Evolutionary conservation across 2,113 vertebrate species (phyloP).

Genomic region (Pangasianodon hypophthalmus): DNA sequence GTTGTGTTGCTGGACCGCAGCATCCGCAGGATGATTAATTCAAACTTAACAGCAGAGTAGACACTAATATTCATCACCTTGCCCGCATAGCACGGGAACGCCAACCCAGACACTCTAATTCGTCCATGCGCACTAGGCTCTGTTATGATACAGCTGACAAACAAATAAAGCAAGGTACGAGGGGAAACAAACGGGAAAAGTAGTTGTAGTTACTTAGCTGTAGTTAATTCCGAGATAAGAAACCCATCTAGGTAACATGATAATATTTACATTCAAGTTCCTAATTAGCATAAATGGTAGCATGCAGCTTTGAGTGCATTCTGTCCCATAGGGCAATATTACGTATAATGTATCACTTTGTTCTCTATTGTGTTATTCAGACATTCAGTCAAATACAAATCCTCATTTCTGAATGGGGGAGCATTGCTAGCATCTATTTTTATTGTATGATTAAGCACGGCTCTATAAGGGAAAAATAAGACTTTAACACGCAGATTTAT

Average conservation of each 20-base stretch:
- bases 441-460: constrained; percentile 43
- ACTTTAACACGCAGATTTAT: constrained; percentile 43
- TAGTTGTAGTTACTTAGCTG: constrained; percentile 1
- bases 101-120: constrained; percentile 50
- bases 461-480: constrained; percentile 46
- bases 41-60: constrained; percentile 53
- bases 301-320: not conserved
- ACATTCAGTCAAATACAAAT: constrained; percentile 24
- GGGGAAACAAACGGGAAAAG: not conserved
- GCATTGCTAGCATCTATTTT: constrained; percentile 41
- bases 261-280: constrained; percentile 8
- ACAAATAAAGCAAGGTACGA: constrained; percentile 29
- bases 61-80: constrained; percentile 59
- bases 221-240: constrained; percentile 1
- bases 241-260: not conserved
- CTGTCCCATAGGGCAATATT: constrained; percentile 7
- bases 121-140: constrained; percentile 39
- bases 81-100: constrained; percentile 44
- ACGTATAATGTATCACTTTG: constrained; percentile 35
- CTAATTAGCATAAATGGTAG: constrained; percentile 32
- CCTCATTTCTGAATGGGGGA: constrained; percentile 22
- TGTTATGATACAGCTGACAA: constrained; percentile 44
- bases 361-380: constrained; percentile 43
- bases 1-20: constrained; percentile 52
- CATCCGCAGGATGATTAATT: constrained; percentile 58